Percentiles rank a stretch among this genome's conserved stretches.
phyloP scores from a whole-genome alignment of 2,888 invertebrate species.

The Ptilodon capucinus region DNA sequence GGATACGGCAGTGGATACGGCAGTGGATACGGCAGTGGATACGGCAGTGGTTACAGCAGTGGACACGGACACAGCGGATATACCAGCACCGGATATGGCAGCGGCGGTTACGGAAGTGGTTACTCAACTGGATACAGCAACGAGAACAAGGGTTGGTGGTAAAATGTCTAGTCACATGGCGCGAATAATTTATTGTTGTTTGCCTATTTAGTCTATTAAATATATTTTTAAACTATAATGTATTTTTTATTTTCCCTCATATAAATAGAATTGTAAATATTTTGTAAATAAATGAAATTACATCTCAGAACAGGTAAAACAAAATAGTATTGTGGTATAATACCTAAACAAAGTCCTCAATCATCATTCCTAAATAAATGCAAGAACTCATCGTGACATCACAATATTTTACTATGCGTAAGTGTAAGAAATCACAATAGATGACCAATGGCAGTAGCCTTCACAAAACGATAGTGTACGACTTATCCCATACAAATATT shows the following conservation, averaged over 20 bases:
- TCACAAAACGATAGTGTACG: too few relatives aligned
- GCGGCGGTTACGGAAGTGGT: slow-evolving; percentile 10
- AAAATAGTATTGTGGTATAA: too few relatives aligned
- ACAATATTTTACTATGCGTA: too few relatives aligned
- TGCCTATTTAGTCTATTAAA: background rate
- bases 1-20: slow-evolving; percentile 14
- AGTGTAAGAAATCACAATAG: too few relatives aligned
- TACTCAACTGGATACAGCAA: background rate
- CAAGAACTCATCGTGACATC: too few relatives aligned
- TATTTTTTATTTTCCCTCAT: background rate
- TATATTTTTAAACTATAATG: background rate
- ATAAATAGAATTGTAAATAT: too few relatives aligned
- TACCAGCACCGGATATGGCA: slow-evolving; percentile 9
- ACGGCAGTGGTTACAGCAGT: slow-evolving; percentile 2
- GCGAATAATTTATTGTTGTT: background rate
- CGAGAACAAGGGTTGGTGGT: background rate
- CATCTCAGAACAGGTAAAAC: too few relatives aligned
- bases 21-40: slow-evolving; percentile 12
- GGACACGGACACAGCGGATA: slow-evolving; percentile 14
- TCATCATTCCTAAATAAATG: too few relatives aligned
- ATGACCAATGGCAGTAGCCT: too few relatives aligned
- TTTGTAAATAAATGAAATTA: too few relatives aligned
- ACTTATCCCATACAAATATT: too few relatives aligned
- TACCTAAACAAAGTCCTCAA: too few relatives aligned
- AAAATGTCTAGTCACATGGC: background rate